These are phyloP conservation scores for Erebia epiphron DNA, from an alignment of 2,888 invertebrate species.

Conservation along the genomic window DNA sequence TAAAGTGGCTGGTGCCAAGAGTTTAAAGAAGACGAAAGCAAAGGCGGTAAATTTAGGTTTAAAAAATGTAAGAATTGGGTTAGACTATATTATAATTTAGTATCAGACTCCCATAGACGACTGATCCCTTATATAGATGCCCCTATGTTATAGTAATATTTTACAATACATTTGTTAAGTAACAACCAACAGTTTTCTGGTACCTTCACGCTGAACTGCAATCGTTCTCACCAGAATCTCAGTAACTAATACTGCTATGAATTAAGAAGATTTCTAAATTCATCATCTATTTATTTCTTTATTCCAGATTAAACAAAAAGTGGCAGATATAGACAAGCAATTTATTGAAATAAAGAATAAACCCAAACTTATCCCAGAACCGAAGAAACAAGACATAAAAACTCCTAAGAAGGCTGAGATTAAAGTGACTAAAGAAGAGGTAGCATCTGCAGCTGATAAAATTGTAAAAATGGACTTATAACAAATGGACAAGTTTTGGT, in stretches of 20 bases:
- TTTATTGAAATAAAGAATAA: conserved; percentile 66
- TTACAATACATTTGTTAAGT: too few relatives aligned
- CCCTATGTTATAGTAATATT: too few relatives aligned
- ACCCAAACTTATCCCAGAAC: conserved; percentile 47
- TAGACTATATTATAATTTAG: too few relatives aligned
- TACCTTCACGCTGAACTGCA: too few relatives aligned
- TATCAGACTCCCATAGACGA: too few relatives aligned
- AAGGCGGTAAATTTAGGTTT: conserved; percentile 73
- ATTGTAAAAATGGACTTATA: conserved; percentile 74
- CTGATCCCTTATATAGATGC: too few relatives aligned
- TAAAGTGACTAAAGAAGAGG: conserved; percentile 65
- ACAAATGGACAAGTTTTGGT: conserved; percentile 10
- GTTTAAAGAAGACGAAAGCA: conserved; percentile 74
- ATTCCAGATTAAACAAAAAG: conserved; percentile 72
- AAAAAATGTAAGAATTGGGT: conserved; percentile 65
- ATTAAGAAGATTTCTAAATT: too few relatives aligned
- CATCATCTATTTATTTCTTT: not conserved
- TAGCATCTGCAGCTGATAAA: conserved; percentile 59
- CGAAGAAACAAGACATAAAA: conserved; percentile 47
- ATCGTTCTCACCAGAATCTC: too few relatives aligned
- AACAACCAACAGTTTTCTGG: too few relatives aligned
- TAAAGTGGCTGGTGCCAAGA: conserved; percentile 77
- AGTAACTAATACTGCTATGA: too few relatives aligned
- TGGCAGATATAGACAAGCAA: conserved; percentile 71
- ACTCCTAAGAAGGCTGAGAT: conserved; percentile 52